Evolutionary conservation across 2,113 vertebrate genomes (phyloP).

Genomic region (Colaptes auratus): DNA sequence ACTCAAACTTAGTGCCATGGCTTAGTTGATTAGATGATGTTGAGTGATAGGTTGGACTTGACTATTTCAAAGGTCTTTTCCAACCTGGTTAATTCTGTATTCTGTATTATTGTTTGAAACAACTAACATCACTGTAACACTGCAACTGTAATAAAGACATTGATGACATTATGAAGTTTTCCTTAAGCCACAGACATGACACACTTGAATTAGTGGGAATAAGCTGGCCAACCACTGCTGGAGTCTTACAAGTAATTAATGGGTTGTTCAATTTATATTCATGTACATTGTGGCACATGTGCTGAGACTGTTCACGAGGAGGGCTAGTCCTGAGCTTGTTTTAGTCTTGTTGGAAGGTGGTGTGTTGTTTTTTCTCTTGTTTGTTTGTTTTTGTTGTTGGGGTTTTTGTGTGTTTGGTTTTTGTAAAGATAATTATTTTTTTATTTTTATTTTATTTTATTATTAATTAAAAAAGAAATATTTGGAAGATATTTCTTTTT

Average conservation of each 20-base stretch:
- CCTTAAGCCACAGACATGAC: not conserved
- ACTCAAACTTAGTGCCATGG: too few species aligned
- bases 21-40: too few species aligned
- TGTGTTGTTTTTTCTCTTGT: too few species aligned
- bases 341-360: not conserved
- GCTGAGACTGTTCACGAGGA: not conserved
- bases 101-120: not conserved
- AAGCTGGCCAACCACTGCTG: rapidly evolving
- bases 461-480: too few species aligned
- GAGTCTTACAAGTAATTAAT: not conserved
- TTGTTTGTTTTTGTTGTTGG: too few species aligned
- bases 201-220: not conserved
- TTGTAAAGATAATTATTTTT: not conserved
- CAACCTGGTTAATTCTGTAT: too few species aligned
- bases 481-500: not conserved
- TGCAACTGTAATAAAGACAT: not conserved
- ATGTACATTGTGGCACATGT: not conserved
- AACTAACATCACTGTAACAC: not conserved
- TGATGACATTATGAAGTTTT: not conserved
- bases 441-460: not conserved
- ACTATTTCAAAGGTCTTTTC: too few species aligned
- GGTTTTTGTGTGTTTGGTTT: too few species aligned
- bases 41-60: too few species aligned
- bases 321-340: not conserved
- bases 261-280: not conserved